phyloP scores from a whole-genome alignment of 2,797 vertebrate species.

The Rhinogobio ventralis region DNA sequence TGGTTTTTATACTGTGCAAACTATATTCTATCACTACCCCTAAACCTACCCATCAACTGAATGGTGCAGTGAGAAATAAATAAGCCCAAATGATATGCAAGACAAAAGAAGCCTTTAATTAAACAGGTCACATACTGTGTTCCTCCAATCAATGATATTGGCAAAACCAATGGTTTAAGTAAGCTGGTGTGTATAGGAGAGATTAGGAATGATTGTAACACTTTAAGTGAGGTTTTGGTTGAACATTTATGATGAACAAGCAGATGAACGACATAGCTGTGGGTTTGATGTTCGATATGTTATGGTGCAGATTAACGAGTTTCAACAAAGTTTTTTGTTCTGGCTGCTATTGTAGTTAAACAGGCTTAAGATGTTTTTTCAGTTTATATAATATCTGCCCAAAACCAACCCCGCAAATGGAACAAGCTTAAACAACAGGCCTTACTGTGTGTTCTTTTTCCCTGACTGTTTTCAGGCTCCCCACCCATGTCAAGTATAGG shows the following conservation, averaged over 20 bases:
- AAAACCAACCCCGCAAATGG: neutral
- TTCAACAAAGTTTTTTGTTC: neutral
- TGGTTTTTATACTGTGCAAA: too few relatives aligned
- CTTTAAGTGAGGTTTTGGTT: neutral
- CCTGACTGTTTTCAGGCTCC: neutral
- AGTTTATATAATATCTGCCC: neutral
- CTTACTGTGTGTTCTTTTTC: neutral
- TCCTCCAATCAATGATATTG: neutral
- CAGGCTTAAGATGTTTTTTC: neutral
- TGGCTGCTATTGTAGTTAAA: conserved; percentile 4
- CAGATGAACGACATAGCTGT: neutral
- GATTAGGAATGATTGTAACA: neutral
- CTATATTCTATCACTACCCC: too few relatives aligned
- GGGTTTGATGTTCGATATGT: neutral
- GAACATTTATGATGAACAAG: neutral
- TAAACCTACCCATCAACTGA: neutral
- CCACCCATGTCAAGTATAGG: neutral
- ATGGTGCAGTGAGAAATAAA: neutral
- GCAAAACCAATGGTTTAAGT: neutral
- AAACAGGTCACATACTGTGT: neutral
- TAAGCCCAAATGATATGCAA: neutral
- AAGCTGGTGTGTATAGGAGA: neutral
- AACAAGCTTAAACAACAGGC: neutral
- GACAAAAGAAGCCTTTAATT: neutral
- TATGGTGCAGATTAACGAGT: neutral